phyloP scores from a whole-genome alignment of 2,888 invertebrate species.

The Anorthoa munda region DNA sequence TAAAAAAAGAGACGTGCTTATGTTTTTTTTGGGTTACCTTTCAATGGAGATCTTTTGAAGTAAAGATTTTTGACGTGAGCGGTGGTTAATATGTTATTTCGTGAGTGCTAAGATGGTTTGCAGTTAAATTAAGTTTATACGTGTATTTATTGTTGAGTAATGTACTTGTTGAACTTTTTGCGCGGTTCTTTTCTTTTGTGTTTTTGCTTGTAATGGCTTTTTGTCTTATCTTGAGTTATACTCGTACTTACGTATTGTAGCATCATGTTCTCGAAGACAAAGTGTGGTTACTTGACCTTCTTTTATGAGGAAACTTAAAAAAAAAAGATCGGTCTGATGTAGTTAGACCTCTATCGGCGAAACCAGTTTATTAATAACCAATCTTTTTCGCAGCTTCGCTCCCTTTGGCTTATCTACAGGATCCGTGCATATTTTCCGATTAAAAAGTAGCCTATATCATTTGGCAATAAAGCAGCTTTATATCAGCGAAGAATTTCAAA shows the following conservation, averaged over 20 bases:
- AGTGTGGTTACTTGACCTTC: slow-evolving; percentile 27
- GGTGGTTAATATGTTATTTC: slow-evolving; percentile 69
- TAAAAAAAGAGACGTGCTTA: slow-evolving; percentile 76
- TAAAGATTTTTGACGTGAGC: slow-evolving; percentile 66
- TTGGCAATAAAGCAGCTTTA: no score
- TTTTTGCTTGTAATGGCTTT: slow-evolving; percentile 41
- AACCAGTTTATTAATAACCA: background rate
- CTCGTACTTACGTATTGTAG: slow-evolving; percentile 43
- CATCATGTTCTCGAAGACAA: slow-evolving; percentile 31
- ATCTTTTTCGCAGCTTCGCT: background rate
- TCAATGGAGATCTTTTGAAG: slow-evolving; percentile 76
- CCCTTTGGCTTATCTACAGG: no score
- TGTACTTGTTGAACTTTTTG: slow-evolving; percentile 36
- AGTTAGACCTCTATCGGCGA: background rate
- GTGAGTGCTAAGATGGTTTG: slow-evolving; percentile 65
- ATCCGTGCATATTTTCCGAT: no score
- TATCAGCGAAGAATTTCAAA: no score
- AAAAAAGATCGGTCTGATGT: background rate
- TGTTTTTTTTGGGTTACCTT: slow-evolving; percentile 67
- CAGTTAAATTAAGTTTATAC: slow-evolving; percentile 67
- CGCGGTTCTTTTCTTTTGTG: slow-evolving; percentile 36
- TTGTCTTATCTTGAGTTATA: slow-evolving; percentile 46
- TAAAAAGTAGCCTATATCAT: no score
- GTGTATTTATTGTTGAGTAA: slow-evolving; percentile 57
- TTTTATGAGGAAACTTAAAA: background rate